These are phyloP conservation scores for Nansenia antarctica DNA, from an alignment of 2,113 vertebrate genomes.

Conservation along the genomic window DNA sequence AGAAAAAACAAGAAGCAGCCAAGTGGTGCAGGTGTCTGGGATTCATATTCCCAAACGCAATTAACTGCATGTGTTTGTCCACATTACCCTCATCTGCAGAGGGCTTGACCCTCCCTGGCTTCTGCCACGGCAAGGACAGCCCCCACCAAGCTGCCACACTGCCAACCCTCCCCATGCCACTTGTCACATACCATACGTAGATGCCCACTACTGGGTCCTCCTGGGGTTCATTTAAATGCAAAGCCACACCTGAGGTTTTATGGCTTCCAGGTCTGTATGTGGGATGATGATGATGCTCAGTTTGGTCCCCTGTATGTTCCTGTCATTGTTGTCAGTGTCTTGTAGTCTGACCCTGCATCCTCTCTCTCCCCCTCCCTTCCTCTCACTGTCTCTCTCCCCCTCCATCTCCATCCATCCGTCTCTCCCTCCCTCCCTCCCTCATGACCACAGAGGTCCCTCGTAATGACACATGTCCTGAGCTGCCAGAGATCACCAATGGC, in stretches of 20 bases:
- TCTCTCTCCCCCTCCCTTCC: not conserved
- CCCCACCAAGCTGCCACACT: constrained; percentile 36
- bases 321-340: not conserved
- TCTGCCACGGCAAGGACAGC: constrained; percentile 28
- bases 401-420: not conserved
- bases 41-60: constrained; percentile 37
- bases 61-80: constrained; percentile 57
- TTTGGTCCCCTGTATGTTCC: no score
- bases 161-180: constrained; percentile 1
- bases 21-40: constrained; percentile 32
- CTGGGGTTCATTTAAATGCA: not conserved
- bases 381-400: constrained; percentile 2
- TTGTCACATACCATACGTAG: constrained; percentile 14
- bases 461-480: constrained; percentile 93
- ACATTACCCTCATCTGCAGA: constrained; percentile 46
- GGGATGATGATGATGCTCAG: no score
- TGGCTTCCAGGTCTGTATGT: not conserved
- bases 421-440: not conserved
- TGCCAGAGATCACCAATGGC: constrained; percentile 90
- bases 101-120: constrained; percentile 19
- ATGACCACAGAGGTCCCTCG: constrained; percentile 84
- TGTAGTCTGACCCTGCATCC: no score
- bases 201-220: constrained; percentile 22
- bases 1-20: constrained; percentile 42
- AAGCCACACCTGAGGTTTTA: not conserved